phyloP scores from a whole-genome alignment of 2,797 vertebrate species.

The Chaetophractus vellerosus region DNA sequence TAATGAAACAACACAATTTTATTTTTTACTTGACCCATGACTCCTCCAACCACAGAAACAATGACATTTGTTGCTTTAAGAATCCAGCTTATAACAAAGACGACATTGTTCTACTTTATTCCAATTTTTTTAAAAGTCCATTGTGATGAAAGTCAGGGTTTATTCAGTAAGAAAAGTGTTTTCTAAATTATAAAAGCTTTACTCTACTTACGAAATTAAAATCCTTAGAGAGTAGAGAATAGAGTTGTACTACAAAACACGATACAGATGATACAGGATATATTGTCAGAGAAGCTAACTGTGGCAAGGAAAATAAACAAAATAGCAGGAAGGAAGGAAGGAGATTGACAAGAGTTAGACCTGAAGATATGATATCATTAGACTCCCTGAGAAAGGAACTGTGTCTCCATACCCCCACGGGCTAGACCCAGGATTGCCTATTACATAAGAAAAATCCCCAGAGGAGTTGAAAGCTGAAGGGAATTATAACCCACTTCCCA shows the following conservation, averaged over 20 bases:
- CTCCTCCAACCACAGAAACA: not conserved
- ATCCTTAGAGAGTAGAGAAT: not conserved
- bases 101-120: not conserved
- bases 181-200: not conserved
- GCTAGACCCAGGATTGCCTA: not conserved
- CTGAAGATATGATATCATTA: not conserved
- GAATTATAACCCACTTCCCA: not conserved
- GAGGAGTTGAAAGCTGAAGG: not conserved
- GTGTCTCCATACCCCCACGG: not conserved
- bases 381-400: not conserved
- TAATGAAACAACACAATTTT: not conserved
- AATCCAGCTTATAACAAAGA: not conserved
- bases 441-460: not conserved
- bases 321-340: not conserved
- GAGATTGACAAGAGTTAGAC: not conserved
- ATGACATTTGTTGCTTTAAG: slow-evolving; percentile 1
- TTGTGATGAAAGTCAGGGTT: not conserved
- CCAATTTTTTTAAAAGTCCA: not conserved
- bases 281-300: not conserved
- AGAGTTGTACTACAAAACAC: not conserved
- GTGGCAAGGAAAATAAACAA: not conserved
- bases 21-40: not conserved
- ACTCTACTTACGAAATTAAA: not conserved
- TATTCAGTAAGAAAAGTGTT: not conserved
- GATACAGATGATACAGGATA: not conserved